Base-by-base conservation (phyloP, 2,888 invertebrate species). In the Trissolcus brochymenae region DNA sequence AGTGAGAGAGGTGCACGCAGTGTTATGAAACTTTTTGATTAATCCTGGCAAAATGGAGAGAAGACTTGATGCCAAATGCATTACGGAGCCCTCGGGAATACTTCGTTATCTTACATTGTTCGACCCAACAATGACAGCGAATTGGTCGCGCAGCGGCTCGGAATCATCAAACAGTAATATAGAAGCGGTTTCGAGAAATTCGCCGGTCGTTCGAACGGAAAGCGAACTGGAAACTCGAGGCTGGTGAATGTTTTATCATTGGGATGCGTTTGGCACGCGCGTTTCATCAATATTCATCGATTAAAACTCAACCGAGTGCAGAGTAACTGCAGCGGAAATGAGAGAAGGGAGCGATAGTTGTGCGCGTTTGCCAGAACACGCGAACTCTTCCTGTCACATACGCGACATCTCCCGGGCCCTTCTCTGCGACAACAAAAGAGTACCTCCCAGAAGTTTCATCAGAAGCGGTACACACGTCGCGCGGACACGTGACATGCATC, bases 401-500 rank as follows among this genome's bases (percentile, higher is more conserved):
- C 80, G 81, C 81, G 77, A 74, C 70, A 51, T 76, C 77, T 59
- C 74, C 61, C 67, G 64, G 74, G 57, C 68, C 62, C 75, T 72
- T 74, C 55, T 41, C 68, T 55, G 49, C 67, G 60, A 82, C 77
- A 81, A 79, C 79, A 76, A 77, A 78, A 78, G 71, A 54, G 60
- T 75, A 77, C 76, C 82, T 81, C 82, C 80, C 77, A 78, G 82
- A 81, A 82, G 79, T 85, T 85, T 85, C 85, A 86, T 86, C 86
- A 85, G 83, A 82, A 81, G 80, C 81, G 82, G 81, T 78, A 82
- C 83, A 83, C 87, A 85, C 87, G 86, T 86, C 82, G 71, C 62
- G 57, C 65, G 64, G 68, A 87, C 85, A 87, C 88, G 88, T 88
- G 88, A 88, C 86, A 82, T 74, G 88, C 88, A 89, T 89, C 87